Conservation (phyloP, 2,888 invertebrate genomes). For the Drosophila flavopinicola region DNA sequence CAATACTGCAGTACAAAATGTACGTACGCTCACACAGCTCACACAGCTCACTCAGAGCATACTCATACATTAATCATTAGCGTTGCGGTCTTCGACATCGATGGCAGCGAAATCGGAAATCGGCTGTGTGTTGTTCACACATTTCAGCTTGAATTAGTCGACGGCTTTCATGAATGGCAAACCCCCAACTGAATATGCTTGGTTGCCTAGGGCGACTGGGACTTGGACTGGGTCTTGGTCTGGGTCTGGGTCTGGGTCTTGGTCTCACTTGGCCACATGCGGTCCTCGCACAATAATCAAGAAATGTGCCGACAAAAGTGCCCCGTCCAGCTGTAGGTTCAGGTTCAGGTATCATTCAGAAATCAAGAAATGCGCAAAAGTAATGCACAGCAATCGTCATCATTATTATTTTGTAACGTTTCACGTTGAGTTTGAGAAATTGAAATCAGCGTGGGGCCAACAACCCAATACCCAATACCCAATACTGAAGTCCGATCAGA, state of each 20-base stretch:
- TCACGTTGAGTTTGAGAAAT: slow-evolving; percentile 74
- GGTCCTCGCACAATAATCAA: slow-evolving; percentile 71
- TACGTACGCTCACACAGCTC: not conserved
- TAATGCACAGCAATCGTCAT: slow-evolving; percentile 65
- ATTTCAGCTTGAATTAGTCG: slow-evolving; percentile 77
- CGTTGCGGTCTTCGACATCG: slow-evolving; percentile 36
- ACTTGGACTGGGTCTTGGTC: too few species aligned
- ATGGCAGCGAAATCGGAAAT: slow-evolving; percentile 11
- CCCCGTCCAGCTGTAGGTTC: too few species aligned
- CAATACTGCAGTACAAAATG: slow-evolving; percentile 24
- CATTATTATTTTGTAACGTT: slow-evolving; percentile 77
- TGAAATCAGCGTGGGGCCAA: slow-evolving; percentile 73
- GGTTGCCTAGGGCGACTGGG: slow-evolving; percentile 25
- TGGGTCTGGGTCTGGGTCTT: too few species aligned
- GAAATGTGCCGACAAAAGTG: slow-evolving; percentile 71
- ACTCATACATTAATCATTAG: slow-evolving; percentile 78
- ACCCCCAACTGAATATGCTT: slow-evolving; percentile 30
- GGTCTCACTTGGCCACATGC: slow-evolving; percentile 55
- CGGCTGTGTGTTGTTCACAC: slow-evolving; percentile 71
- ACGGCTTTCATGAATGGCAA: slow-evolving; percentile 68
- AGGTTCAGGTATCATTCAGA: slow-evolving; percentile 46
- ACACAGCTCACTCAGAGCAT: slow-evolving; percentile 42
- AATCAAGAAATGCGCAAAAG: slow-evolving; percentile 74
- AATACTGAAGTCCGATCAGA: not conserved
- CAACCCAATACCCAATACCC: slow-evolving; percentile 17